Evolutionary conservation across 2,113 vertebrate genomes (phyloP).

Genomic region (Cettia cetti): DNA sequence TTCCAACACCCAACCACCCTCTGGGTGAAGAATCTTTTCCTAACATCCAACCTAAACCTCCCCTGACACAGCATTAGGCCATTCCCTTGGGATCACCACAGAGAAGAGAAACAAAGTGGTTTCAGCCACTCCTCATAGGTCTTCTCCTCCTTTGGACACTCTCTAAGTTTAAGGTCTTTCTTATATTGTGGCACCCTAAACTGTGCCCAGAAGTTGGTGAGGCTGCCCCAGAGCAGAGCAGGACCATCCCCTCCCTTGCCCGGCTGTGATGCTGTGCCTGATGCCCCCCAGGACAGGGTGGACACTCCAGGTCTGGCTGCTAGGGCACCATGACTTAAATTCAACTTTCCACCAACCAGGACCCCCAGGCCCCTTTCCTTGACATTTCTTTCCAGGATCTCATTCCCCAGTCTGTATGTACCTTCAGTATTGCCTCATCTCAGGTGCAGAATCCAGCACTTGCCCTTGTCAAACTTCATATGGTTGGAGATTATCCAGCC

Average conservation of each 20-base stretch:
- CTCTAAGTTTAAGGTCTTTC: background rate
- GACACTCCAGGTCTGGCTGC: background rate
- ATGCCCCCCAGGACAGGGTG: fast-evolving
- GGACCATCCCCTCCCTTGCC: background rate
- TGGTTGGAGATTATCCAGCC: background rate
- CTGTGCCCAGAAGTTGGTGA: background rate
- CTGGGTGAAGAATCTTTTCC: background rate
- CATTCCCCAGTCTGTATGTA: background rate
- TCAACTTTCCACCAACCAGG: background rate
- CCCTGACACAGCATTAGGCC: background rate
- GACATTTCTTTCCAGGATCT: background rate
- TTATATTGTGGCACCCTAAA: background rate
- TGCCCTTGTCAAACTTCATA: background rate
- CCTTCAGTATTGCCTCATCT: background rate
- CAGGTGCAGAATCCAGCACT: background rate
- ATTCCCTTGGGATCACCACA: background rate
- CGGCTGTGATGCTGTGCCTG: fast-evolving
- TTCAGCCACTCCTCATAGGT: background rate
- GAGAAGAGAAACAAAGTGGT: background rate
- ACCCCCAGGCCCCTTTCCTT: background rate
- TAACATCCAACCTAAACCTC: background rate
- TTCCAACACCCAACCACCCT: background rate
- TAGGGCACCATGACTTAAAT: background rate
- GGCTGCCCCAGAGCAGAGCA: fast-evolving
- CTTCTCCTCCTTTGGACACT: background rate